A percentile compares a stretch with the other conserved stretches of the same genome.
Conservation (phyloP, 2,888 invertebrate genomes). For the Cantharis rustica region DNA sequence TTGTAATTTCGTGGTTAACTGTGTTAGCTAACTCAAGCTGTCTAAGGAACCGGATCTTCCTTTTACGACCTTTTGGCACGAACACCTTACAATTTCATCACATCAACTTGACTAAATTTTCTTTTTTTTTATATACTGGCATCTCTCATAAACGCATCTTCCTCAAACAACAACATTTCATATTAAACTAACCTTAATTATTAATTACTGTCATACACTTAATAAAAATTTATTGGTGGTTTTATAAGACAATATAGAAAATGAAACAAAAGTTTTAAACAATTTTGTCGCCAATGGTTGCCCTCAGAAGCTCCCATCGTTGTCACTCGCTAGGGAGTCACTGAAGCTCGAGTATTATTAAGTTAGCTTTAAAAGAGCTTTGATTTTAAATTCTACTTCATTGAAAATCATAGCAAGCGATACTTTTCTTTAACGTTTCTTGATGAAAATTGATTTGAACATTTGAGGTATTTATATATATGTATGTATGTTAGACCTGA, state of each 20-base stretch:
- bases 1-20: slow-evolving; percentile 37
- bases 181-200: background rate
- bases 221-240: background rate
- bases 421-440: background rate
- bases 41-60: slow-evolving; percentile 30
- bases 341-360: slow-evolving; percentile 31
- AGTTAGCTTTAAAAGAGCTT: slow-evolving; percentile 33
- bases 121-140: background rate
- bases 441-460: background rate
- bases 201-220: background rate
- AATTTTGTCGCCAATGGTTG: slow-evolving; percentile 25
- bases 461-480: background rate
- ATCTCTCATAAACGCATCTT: background rate
- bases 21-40: slow-evolving; percentile 36
- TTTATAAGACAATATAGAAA: background rate
- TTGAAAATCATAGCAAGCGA: slow-evolving; percentile 20
- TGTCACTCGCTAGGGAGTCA: slow-evolving; percentile 29
- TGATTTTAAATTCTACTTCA: slow-evolving; percentile 35
- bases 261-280: slow-evolving; percentile 8
- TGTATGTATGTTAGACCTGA: background rate
- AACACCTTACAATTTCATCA: slow-evolving; percentile 22
- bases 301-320: slow-evolving; percentile 25
- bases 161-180: background rate
- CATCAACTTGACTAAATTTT: slow-evolving; percentile 16
- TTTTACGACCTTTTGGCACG: slow-evolving; percentile 29